Conservation (phyloP, 2,113 vertebrate species). For the Saguinus midas region DNA sequence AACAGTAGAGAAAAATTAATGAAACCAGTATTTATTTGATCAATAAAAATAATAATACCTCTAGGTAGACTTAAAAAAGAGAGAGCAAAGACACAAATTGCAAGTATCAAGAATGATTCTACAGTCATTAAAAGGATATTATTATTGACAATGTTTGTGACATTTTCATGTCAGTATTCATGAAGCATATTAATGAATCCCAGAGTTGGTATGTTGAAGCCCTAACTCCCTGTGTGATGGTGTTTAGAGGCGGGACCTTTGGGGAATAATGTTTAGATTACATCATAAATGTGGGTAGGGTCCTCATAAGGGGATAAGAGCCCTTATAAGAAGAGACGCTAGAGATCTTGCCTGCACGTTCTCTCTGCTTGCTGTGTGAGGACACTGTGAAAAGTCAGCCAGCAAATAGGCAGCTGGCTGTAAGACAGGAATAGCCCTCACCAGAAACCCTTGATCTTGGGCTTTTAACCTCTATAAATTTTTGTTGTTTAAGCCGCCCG, state of each 20-base stretch:
- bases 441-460: neutral
- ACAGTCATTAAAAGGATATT: neutral
- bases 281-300: neutral
- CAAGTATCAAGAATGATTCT: neutral
- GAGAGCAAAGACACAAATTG: neutral
- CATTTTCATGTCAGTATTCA: too few species aligned
- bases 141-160: neutral
- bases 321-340: neutral
- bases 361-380: neutral
- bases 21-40: neutral
- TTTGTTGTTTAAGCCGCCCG: neutral
- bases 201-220: neutral
- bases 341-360: neutral
- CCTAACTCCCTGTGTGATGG: neutral
- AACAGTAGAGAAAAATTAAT: neutral
- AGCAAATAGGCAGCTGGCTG: neutral
- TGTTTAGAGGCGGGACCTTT: neutral
- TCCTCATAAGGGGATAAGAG: neutral
- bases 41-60: neutral
- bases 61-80: neutral
- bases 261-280: neutral
- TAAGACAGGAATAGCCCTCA: neutral
- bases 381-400: neutral
- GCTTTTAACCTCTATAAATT: neutral
- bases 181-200: too few species aligned